Evolutionary conservation across 2,797 vertebrate genomes (phyloP).

Genomic region (Oryzias sinensis): DNA sequence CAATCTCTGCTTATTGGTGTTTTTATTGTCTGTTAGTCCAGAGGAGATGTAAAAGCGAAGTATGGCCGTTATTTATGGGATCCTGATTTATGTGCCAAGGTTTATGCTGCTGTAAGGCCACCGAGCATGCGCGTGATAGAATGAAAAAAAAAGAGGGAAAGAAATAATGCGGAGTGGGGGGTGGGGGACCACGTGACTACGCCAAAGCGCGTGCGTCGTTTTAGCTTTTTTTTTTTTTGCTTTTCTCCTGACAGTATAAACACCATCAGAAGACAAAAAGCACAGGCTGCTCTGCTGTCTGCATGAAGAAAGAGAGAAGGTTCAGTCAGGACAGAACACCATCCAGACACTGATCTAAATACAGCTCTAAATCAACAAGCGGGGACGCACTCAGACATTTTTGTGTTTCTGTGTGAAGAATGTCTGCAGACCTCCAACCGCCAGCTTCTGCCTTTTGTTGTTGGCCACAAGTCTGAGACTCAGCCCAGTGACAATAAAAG

Average conservation of each 20-base stretch:
- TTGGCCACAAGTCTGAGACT: no score
- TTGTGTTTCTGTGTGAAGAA: no score
- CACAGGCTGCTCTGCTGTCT: background rate
- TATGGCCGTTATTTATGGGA: slow-evolving; percentile 69
- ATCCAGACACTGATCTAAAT: no score
- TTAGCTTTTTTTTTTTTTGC: slow-evolving; percentile 23
- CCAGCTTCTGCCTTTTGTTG: no score
- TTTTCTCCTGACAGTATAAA: background rate
- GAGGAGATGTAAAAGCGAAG: slow-evolving; percentile 71
- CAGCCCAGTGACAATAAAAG: no score
- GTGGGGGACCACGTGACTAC: slow-evolving; percentile 35
- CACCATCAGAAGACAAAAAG: background rate
- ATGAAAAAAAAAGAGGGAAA: background rate
- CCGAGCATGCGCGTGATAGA: slow-evolving; percentile 25
- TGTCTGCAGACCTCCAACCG: no score
- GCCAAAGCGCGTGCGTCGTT: slow-evolving; percentile 19
- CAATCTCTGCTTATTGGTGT: slow-evolving; percentile 73
- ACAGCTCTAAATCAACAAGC: no score
- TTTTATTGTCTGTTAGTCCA: slow-evolving; percentile 78
- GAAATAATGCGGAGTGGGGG: background rate
- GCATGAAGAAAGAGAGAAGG: slow-evolving; percentile 1
- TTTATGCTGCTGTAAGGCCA: slow-evolving; percentile 52
- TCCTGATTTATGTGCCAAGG: slow-evolving; percentile 69
- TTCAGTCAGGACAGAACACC: no score
- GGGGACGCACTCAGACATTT: no score